phyloP scores from a whole-genome alignment of 1,140 invertebrate genomes.

The Bradysia coprophila region DNA sequence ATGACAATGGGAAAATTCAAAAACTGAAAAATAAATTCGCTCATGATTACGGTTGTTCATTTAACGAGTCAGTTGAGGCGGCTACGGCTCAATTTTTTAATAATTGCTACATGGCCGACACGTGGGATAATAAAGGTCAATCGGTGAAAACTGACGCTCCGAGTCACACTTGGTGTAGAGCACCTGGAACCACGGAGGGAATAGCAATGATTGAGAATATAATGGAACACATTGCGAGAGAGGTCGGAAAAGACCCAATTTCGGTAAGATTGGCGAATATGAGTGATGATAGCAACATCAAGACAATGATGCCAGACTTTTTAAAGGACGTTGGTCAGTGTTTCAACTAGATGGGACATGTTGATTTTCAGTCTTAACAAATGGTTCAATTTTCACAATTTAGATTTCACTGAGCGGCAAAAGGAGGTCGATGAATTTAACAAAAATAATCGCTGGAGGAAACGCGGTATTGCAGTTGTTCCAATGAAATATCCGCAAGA shows the following conservation, averaged over 20 bases:
- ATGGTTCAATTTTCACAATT: no score
- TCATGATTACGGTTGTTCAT: conserved; percentile 37
- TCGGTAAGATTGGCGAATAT: conserved; percentile 46
- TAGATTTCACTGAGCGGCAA: conserved; percentile 35
- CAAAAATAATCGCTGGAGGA: conserved; percentile 53
- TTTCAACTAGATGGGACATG: not conserved
- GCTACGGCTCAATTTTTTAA: conserved; percentile 23
- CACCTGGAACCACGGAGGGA: conserved; percentile 43
- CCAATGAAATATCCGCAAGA: conserved; percentile 44
- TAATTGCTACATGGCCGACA: conserved; percentile 35
- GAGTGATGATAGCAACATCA: conserved; percentile 22
- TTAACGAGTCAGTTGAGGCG: conserved; percentile 33
- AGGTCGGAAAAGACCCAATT: conserved; percentile 41
- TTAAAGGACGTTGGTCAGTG: conserved; percentile 7
- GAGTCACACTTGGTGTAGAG: conserved; percentile 34
- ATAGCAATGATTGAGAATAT: conserved; percentile 51
- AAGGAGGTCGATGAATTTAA: conserved; percentile 40
- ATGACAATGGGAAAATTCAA: conserved; percentile 41
- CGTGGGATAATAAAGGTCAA: not conserved
- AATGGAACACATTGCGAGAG: conserved; percentile 62
- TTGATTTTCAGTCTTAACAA: not conserved
- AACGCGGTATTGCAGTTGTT: conserved; percentile 45
- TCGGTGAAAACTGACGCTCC: conserved; percentile 32
- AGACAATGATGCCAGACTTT: conserved; percentile 20
- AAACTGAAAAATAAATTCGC: conserved; percentile 40